phyloP scores from a whole-genome alignment of 2,888 invertebrate species.

The Blera fallax region DNA sequence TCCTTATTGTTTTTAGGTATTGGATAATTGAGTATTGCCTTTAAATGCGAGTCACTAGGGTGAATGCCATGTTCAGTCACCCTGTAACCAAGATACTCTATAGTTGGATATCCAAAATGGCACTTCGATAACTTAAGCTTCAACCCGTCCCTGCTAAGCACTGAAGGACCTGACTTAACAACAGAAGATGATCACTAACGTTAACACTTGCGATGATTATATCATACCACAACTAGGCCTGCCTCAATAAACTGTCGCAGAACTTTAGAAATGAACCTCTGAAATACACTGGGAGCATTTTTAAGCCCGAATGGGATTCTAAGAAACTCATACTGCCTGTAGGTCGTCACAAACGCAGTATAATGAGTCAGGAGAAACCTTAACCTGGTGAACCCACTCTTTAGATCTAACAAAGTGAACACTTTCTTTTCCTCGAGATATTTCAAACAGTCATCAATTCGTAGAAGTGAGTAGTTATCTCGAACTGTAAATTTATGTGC shows the following conservation, averaged over 20 bases:
- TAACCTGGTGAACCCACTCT: background rate
- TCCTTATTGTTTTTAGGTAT: constrained; percentile 20
- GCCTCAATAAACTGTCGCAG: background rate
- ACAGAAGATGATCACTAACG: background rate
- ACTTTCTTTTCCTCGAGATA: background rate
- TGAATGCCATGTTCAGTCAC: constrained; percentile 17
- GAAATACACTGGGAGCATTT: background rate
- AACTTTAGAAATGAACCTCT: background rate
- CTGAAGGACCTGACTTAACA: background rate
- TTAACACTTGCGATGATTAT: background rate
- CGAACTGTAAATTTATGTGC: constrained; percentile 6
- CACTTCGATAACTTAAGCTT: constrained; percentile 19
- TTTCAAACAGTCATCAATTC: constrained; percentile 15
- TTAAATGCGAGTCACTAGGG: constrained; percentile 10
- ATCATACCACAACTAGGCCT: background rate
- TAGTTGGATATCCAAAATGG: constrained; percentile 41
- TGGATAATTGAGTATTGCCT: constrained; percentile 21
- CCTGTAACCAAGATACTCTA: constrained; percentile 54
- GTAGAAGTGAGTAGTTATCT: background rate
- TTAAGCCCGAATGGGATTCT: background rate
- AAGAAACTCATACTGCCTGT: background rate
- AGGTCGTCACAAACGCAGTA: background rate
- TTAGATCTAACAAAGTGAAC: background rate
- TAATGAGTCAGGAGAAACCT: background rate
- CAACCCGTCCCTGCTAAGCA: background rate